These are phyloP conservation scores for Sceloporus undulatus DNA, from an alignment of 2,113 vertebrate genomes.

Conservation along the genomic window DNA sequence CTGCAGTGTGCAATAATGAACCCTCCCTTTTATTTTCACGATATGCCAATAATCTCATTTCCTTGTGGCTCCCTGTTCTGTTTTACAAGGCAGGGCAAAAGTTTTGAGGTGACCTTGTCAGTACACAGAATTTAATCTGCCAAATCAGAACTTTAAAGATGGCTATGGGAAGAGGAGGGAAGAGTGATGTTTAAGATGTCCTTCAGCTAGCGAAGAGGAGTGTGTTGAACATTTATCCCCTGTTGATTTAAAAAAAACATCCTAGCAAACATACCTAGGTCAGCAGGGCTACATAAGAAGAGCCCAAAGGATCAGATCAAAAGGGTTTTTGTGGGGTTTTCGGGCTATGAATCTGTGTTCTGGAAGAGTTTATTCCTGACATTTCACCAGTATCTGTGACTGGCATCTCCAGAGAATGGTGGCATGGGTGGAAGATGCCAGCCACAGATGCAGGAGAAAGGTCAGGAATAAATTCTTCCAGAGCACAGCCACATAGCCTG, in stretches of 20 bases:
- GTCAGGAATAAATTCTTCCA: too few species aligned
- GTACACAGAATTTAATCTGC: background rate
- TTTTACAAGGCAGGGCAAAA: conserved; percentile 31
- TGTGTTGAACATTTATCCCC: background rate
- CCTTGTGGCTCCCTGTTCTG: conserved; percentile 28
- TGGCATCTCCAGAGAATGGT: too few species aligned
- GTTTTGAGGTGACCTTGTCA: conserved; percentile 34
- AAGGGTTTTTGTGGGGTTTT: background rate
- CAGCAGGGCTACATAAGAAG: background rate
- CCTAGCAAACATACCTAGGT: background rate
- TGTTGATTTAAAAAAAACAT: background rate
- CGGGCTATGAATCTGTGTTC: too few species aligned
- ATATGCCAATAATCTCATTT: conserved; percentile 13
- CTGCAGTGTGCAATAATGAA: background rate
- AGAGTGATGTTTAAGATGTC: background rate
- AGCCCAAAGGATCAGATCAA: background rate
- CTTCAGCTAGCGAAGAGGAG: background rate
- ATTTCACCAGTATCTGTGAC: too few species aligned
- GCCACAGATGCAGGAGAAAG: too few species aligned
- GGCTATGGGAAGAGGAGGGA: fast-evolving
- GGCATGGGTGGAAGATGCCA: too few species aligned
- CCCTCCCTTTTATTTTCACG: background rate
- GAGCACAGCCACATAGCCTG: too few species aligned
- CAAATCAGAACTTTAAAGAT: conserved; percentile 1
- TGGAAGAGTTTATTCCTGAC: too few species aligned